A percentile compares a stretch with the other conserved stretches of the same genome.
phyloP scores from a whole-genome alignment of 1,140 invertebrate genomes.

The Polyergus mexicanus region DNA sequence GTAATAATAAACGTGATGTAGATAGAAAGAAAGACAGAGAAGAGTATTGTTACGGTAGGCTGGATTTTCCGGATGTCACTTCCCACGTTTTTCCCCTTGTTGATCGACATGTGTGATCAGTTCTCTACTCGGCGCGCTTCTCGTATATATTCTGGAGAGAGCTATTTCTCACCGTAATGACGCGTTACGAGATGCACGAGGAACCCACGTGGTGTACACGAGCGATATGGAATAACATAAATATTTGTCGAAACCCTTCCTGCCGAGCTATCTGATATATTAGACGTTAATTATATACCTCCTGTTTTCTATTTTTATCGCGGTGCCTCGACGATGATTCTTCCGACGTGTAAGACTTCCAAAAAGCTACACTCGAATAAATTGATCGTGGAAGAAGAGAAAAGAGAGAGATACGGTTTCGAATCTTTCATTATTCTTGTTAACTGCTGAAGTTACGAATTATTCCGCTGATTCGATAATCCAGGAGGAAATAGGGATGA shows the following conservation, averaged over 20 bases:
- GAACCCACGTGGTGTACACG: slow-evolving; percentile 39
- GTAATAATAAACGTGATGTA: background rate
- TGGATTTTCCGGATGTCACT: slow-evolving; percentile 18
- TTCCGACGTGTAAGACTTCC: background rate
- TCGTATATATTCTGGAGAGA: background rate
- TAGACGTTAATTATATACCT: slow-evolving; percentile 47
- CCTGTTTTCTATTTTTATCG: slow-evolving; percentile 34
- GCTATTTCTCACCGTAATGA: slow-evolving; percentile 66
- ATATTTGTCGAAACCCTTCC: slow-evolving; percentile 67
- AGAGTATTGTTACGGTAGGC: slow-evolving; percentile 15
- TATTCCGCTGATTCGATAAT: slow-evolving; percentile 44
- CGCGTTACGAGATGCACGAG: background rate
- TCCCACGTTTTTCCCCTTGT: slow-evolving; percentile 54
- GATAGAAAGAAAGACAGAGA: background rate
- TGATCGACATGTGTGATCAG: slow-evolving; percentile 59
- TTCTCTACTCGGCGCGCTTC: background rate
- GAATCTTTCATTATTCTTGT: background rate
- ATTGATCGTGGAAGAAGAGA: background rate
- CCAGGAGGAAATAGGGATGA: slow-evolving; percentile 34
- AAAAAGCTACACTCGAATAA: background rate
- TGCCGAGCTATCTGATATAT: slow-evolving; percentile 32
- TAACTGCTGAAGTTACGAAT: background rate
- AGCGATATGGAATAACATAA: slow-evolving; percentile 59
- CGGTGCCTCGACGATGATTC: background rate
- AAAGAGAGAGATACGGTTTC: too few species aligned